Evolutionary conservation across 2,888 invertebrate genomes (phyloP).

Genomic region (Heteropelma amictum): DNA sequence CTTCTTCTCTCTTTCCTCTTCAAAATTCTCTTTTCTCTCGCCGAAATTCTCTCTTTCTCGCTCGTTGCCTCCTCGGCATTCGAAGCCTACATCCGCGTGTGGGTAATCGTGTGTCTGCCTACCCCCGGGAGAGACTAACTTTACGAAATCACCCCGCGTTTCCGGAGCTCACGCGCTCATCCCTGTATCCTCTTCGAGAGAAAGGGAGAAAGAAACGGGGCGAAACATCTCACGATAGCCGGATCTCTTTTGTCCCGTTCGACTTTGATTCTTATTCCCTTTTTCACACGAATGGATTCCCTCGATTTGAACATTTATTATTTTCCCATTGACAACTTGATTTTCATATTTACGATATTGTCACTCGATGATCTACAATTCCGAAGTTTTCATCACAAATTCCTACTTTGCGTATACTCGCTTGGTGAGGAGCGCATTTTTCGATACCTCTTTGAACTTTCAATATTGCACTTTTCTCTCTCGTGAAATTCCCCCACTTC

Average conservation of each 20-base stretch:
- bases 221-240: constrained; percentile 16
- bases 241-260: constrained; percentile 34
- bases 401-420: background rate
- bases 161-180: constrained; percentile 41
- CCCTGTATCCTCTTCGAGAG: too few species aligned
- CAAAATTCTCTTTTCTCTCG: constrained; percentile 12
- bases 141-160: constrained; percentile 48
- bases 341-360: constrained; percentile 5
- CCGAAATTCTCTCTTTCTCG: background rate
- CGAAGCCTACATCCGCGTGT: too few species aligned
- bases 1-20: constrained; percentile 13
- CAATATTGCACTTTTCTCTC: background rate
- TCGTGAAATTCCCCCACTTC: background rate
- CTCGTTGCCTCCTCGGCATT: constrained; percentile 10
- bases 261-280: constrained; percentile 30
- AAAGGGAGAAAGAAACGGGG: constrained; percentile 26
- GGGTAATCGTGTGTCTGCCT: constrained; percentile 18
- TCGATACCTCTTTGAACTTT: background rate
- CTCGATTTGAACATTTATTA: background rate
- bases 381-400: background rate
- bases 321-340: constrained; percentile 8
- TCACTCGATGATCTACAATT: background rate
- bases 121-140: constrained; percentile 42
- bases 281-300: constrained; percentile 13
- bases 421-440: background rate